Base-by-base conservation (phyloP, 2,113 vertebrate genomes). In the Spheniscus mendiculus region DNA sequence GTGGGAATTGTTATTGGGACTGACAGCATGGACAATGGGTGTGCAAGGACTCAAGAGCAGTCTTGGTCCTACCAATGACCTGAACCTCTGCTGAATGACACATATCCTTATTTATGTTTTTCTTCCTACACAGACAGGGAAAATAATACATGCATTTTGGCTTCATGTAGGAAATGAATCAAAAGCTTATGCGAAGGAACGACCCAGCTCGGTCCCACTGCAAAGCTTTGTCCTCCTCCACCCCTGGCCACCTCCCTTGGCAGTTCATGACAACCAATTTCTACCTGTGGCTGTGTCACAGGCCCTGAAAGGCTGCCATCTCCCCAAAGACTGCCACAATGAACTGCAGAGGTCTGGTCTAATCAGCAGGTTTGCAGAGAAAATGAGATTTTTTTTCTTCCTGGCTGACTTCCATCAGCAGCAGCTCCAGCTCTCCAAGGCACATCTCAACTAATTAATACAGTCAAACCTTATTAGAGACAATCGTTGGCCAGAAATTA, bases 371-470 rank as follows among this genome's bases (percentile, higher is more conserved):
- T 91, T 96, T 96, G 81, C 80, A 82, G 87, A 93, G 93, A 95
- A 97, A 95, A 97, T 96, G 50, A 97, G 69, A 18, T 36, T 21
- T 45, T 93, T 85, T 85, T 89, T 76, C 45, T 72, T 79, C 78
- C 76, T 96, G 97, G 97, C 86, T 85, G 62, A 27, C 71, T 96
- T 98, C 97, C 97, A 96, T 2, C 44, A 72, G 84, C 70, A 90
- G 91, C 93, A 95, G 78, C 95, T 95, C 86, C 88, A 19, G 21
- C 89, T 93, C 93, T 97, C 72, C 52, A 82, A 96, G 88, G 92
- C 95, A 97, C 93, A 96, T 97, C 96, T 97, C 97, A 96, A 97
- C 97, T 97, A 97, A 97, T 97, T 96, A 96, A 97, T 86, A 62
- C 86, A 96, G 95, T 94, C 96, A 96, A 95, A 93, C 91, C 91